Evolutionary conservation across 2,113 vertebrate genomes (phyloP), one percentile per base, ranked within the genome.

Genomic region (Gorsachius goisagi): DNA sequence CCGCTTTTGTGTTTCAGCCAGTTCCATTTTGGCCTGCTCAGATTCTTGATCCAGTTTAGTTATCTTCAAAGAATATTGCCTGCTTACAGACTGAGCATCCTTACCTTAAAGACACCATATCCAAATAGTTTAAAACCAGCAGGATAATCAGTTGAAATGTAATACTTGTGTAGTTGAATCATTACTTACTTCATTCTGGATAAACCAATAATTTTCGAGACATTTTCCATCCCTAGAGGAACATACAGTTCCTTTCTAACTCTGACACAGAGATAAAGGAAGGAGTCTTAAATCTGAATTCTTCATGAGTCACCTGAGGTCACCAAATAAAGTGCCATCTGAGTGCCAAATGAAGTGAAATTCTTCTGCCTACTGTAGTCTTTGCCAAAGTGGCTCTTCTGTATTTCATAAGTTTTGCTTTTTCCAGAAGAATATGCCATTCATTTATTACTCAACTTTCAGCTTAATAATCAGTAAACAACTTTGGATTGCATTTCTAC

Each of bases 11-110:
- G 85, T 97, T 97, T 98, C 98, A 89, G 92, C 81, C 47, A 98
- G 60, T 85, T 98, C 98, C 55, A 67, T 95, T 97, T 97, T 98
- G 6, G 98, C 98, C 67, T 97, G 97, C 62, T 98, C 98, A 71
- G 97, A 96, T 90, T 98, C 98, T 45, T 97, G 96, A 18, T 98
- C 98, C 83, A 98, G 84, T 77, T 98, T 95, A 81, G 93, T 91
- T 90, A 98, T 98, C 96, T 98, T 98, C 95, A 97, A 74, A 92
- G 98, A 98, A 94, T 98, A 98, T 26, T 98, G 97, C 74, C 95
- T 97, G 91, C 98, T 98, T 96, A 98, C 92, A 73, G 96, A 97
- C 87, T 98, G 98, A 94, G 98, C 98, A 96, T 98, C 97, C 15
- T 98, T 97, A 89, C 98, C 98, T 99, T 97, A 89, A 98, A 97